phyloP scores from a whole-genome alignment of 2,113 vertebrate species.

The Percopsis transmontana region DNA sequence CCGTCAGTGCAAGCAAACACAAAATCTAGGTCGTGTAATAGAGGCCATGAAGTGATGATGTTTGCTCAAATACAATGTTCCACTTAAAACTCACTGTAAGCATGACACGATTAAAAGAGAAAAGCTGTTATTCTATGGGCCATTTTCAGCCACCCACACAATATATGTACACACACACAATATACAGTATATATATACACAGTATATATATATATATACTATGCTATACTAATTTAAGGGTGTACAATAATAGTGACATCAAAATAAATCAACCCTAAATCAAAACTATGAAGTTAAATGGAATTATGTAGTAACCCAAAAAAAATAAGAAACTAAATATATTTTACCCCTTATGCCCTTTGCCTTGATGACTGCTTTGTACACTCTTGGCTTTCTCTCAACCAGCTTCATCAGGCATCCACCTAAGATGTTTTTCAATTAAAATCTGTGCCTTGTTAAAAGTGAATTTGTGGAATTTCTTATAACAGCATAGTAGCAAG shows the following conservation, averaged over 20 bases:
- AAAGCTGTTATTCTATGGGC: slow-evolving; percentile 9
- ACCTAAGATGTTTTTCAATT: too few relatives aligned
- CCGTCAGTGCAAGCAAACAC: slow-evolving; percentile 30
- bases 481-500: not conserved
- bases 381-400: too few relatives aligned
- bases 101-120: slow-evolving; percentile 19
- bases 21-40: slow-evolving; percentile 19
- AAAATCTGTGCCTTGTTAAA: too few relatives aligned
- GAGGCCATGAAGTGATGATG: slow-evolving; percentile 21
- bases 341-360: too few relatives aligned
- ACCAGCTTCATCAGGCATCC: not conserved
- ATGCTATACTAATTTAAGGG: too few relatives aligned
- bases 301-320: too few relatives aligned
- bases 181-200: not conserved
- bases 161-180: not conserved
- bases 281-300: too few relatives aligned
- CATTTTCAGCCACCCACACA: not conserved
- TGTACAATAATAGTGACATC: too few relatives aligned
- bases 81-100: not conserved
- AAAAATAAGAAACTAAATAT: too few relatives aligned
- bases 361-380: too few relatives aligned
- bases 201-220: too few relatives aligned
- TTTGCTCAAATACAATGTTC: slow-evolving; percentile 19
- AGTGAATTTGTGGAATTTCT: too few relatives aligned
- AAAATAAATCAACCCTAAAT: not conserved